Evolutionary conservation across 2,888 invertebrate species (phyloP), one percentile per base, ranked within the genome.

Genomic region (Linnaemya vulpina): DNA sequence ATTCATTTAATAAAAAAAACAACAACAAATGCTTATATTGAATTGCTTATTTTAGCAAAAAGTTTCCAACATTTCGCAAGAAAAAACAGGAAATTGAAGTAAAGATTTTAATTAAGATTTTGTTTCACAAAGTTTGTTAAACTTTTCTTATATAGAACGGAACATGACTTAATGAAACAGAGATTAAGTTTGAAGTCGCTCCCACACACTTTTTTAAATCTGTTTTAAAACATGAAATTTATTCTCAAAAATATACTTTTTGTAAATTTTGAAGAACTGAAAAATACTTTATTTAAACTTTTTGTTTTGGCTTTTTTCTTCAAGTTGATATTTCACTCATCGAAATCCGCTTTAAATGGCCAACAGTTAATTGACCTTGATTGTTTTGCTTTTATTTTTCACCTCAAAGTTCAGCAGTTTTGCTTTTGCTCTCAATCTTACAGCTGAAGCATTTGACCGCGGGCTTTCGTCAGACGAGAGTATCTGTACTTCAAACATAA

Each of bases 331-430:
- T 51, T n/a, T 30, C 22, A 30, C n/a, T 65, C 17, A 38, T n/a
- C 46, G 74, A 79, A 83, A 78, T 81, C 85, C 83, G 86, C 89
- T 90, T 87, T 87, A 88, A 89, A 88, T 90, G 89, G 89, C 87
- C 82, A 89, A 90, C 90, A 90, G 91, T 90, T 90, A 90, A 90
- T 89, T 90, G 90, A 90, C 91, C 90, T 90, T 90, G 90, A 91
- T 90, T 89, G 88, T 87, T 88, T 86, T 86, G 87, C 89, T 89
- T 88, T 87, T 87, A 20, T 78, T 71, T 63, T 55, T 65, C 62
- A 25, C 30, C 75, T 67, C 62, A 7, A 46, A 17, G 17, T 75
- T 62, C n/a, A 43, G 49, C 74, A 62, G 38, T 43, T 25, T 73
- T 77, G 51, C 25, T 75, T 15, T 67, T 38, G 11, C 55, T 30